phyloP scores from a whole-genome alignment of 2,797 vertebrate species.

The Poecile montanus region DNA sequence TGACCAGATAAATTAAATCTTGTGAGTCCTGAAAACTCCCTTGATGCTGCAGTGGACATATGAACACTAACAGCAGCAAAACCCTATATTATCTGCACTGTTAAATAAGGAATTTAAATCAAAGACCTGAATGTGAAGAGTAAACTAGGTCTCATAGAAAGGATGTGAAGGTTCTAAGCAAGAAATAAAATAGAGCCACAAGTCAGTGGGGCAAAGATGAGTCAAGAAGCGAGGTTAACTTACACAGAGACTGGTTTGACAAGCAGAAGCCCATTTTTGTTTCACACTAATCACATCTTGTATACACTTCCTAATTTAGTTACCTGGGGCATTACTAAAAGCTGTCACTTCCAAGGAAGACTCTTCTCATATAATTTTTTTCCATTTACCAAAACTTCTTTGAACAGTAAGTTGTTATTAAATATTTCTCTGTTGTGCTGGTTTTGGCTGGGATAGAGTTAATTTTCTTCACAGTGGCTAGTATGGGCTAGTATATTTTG shows the following conservation, averaged over 20 bases:
- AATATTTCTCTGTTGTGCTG: no score
- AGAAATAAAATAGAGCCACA: neutral
- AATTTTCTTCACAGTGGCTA: no score
- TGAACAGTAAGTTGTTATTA: neutral
- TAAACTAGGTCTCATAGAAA: neutral
- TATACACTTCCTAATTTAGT: neutral
- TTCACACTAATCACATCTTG: neutral
- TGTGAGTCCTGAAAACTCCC: neutral
- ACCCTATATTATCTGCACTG: neutral
- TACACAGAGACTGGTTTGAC: neutral
- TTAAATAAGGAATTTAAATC: neutral
- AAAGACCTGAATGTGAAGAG: neutral
- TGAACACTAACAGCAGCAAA: neutral
- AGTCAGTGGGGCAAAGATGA: neutral
- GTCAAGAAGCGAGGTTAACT: neutral
- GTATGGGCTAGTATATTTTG: no score
- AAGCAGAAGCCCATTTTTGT: neutral
- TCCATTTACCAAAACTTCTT: neutral
- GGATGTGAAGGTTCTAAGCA: neutral
- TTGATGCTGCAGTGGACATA: neutral
- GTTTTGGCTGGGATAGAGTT: no score
- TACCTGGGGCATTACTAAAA: neutral
- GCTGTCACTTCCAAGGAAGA: neutral
- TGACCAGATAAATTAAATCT: neutral
- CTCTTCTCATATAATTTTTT: neutral